A percentile compares a stretch with the other conserved stretches of the same genome.
phyloP scores from a whole-genome alignment of 1,140 invertebrate species.

The Anoplolepis gracilipes region DNA sequence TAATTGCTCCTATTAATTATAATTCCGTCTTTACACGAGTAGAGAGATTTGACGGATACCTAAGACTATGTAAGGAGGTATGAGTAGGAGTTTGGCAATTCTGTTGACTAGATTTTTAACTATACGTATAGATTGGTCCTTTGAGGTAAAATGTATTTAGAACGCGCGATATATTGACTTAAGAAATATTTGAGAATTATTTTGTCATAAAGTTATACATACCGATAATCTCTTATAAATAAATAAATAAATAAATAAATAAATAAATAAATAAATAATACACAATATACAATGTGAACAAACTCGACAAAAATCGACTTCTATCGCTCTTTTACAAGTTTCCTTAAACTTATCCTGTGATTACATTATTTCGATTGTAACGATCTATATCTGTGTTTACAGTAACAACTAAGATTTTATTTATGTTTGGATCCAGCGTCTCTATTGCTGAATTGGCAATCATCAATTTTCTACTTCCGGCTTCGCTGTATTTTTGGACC shows the following conservation, averaged over 20 bases:
- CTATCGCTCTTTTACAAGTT: not conserved
- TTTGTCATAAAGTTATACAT: not conserved
- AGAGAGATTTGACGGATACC: slow-evolving; percentile 22
- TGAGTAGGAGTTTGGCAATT: slow-evolving; percentile 54
- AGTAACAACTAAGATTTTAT: slow-evolving; percentile 34
- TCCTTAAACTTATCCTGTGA: slow-evolving; percentile 26
- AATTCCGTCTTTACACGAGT: not conserved
- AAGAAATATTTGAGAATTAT: slow-evolving; percentile 19
- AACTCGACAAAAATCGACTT: slow-evolving; percentile 40
- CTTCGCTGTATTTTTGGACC: slow-evolving; percentile 24
- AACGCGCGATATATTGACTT: slow-evolving; percentile 20
- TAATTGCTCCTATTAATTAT: not conserved
- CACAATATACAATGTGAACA: not conserved
- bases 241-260: slow-evolving; percentile 51
- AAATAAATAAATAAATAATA: slow-evolving; percentile 47
- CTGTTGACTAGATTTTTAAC: slow-evolving; percentile 74
- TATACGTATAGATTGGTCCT: slow-evolving; percentile 75
- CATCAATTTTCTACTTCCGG: not conserved
- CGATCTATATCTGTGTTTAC: slow-evolving; percentile 1
- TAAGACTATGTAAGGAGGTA: slow-evolving; percentile 26
- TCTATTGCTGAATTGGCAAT: not conserved
- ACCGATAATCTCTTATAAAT: not conserved
- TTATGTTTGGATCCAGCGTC: not conserved
- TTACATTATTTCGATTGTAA: not conserved
- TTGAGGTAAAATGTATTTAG: slow-evolving; percentile 57